Percentiles rank a stretch among this genome's conserved stretches.
These are phyloP conservation scores for Glomeris maerens DNA, from an alignment of 1,140 invertebrate genomes.

Conservation along the genomic window DNA sequence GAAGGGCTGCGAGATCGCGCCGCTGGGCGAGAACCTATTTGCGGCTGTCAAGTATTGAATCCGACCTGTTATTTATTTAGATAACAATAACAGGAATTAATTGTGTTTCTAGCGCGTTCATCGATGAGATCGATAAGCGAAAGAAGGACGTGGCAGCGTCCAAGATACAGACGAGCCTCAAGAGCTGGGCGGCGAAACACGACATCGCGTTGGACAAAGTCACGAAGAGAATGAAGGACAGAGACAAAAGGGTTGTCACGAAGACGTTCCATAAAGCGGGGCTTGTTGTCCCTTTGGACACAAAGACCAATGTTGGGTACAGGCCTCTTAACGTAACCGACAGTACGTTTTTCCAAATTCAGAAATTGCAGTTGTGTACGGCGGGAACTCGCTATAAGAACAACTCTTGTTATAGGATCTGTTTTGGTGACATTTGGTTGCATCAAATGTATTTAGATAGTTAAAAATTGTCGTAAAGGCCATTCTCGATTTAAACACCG, in stretches of 20 bases:
- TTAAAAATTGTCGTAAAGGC: no score
- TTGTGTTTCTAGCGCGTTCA: no score
- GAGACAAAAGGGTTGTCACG: conserved; percentile 53
- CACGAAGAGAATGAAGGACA: conserved; percentile 42
- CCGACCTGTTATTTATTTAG: background rate
- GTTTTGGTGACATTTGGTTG: no score
- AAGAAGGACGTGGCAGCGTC: background rate
- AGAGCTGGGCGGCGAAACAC: conserved; percentile 46
- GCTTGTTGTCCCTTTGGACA: conserved; percentile 73
- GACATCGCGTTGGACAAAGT: conserved; percentile 44
- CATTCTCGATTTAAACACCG: no score
- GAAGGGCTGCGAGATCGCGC: conserved; percentile 48
- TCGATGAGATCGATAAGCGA: no score
- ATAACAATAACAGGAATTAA: background rate
- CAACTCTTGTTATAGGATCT: no score
- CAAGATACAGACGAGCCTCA: conserved; percentile 29
- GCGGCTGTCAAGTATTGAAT: conserved; percentile 55
- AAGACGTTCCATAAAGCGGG: conserved; percentile 72
- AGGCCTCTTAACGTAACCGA: conserved; percentile 54
- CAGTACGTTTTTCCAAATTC: conserved; percentile 38
- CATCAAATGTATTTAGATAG: no score
- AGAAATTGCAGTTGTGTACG: background rate
- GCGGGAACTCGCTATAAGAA: no score
- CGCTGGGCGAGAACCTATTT: conserved; percentile 70
- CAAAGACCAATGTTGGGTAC: conserved; percentile 64